Conservation (phyloP, 2,888 invertebrate species). For the Pachycephus smyrnensis region DNA sequence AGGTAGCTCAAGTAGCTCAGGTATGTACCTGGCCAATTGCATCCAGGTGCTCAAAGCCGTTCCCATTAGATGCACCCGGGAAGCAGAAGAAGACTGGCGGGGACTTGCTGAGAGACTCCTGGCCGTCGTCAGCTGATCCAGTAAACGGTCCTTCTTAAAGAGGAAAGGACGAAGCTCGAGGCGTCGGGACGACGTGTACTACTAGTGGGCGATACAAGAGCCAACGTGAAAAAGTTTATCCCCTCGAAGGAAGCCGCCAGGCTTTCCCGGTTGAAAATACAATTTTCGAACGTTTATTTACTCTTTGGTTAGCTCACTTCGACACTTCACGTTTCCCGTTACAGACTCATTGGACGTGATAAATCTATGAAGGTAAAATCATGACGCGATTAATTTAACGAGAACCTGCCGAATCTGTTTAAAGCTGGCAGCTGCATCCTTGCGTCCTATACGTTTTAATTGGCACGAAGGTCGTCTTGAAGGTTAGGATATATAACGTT, state of each 20-base stretch:
- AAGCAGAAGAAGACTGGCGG: neutral
- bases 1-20: neutral
- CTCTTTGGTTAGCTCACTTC: neutral
- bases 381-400: no score
- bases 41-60: neutral
- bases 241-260: neutral
- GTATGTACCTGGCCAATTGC: neutral
- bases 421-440: no score
- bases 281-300: neutral
- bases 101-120: neutral
- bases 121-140: slow-evolving; percentile 7
- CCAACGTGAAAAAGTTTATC: neutral
- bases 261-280: neutral
- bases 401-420: no score
- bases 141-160: slow-evolving; percentile 46
- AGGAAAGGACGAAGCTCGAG: slow-evolving; percentile 36
- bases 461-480: neutral
- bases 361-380: no score
- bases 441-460: neutral
- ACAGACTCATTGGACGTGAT: neutral
- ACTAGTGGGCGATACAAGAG: neutral
- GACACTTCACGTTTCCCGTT: neutral
- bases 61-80: neutral
- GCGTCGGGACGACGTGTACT: slow-evolving; percentile 19
- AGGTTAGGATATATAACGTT: neutral